Conservation (phyloP, 2,113 vertebrate genomes). For the Mormoops blainvillei region DNA sequence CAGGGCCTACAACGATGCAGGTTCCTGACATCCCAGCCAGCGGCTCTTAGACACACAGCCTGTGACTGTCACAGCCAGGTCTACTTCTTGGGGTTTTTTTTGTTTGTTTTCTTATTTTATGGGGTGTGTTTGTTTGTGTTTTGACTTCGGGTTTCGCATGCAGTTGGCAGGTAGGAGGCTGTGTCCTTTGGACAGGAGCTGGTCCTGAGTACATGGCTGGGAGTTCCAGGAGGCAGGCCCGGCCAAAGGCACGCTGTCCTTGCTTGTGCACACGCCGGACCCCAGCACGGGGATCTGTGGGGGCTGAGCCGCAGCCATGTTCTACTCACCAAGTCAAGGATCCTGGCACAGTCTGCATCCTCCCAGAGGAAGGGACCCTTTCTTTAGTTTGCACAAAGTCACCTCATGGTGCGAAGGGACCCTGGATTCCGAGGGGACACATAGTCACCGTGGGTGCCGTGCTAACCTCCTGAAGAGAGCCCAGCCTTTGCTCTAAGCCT, state of each 20-base stretch:
- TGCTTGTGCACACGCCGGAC: accelerated
- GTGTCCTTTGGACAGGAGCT: not conserved
- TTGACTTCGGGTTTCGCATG: not conserved
- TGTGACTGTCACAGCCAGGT: not conserved
- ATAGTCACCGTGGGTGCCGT: accelerated
- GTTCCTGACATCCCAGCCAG: not conserved
- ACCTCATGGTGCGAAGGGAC: accelerated
- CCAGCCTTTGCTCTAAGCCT: not conserved
- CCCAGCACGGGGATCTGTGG: not conserved
- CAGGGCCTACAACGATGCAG: accelerated
- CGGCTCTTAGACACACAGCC: not conserved
- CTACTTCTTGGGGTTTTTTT: not conserved
- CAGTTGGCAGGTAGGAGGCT: not conserved
- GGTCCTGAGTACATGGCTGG: not conserved
- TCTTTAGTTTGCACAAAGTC: not conserved
- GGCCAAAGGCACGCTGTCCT: too few species aligned
- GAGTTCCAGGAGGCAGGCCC: not conserved
- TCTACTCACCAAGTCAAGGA: not conserved
- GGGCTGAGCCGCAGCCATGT: not conserved
- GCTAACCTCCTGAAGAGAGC: not conserved
- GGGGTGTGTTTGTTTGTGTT: not conserved
- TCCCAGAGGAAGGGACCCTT: not conserved
- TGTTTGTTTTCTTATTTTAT: too few species aligned
- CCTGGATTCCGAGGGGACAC: not conserved
- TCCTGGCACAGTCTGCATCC: too few species aligned